A percentile compares a stretch with the other conserved stretches of the same genome.
Conservation (phyloP, 2,888 invertebrate species). For the Cheilosia pagana region DNA sequence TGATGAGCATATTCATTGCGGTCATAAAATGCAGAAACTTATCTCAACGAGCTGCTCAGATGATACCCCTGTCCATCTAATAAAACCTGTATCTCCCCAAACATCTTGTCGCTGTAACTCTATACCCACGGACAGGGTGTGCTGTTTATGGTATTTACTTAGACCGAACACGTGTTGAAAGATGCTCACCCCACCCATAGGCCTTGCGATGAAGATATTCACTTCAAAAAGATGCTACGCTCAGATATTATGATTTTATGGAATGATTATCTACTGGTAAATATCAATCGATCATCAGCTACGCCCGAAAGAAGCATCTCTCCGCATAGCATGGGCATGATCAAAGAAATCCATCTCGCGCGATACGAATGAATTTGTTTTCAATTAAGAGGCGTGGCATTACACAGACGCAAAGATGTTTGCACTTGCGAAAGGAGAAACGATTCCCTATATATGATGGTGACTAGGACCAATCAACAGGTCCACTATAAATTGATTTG, state of each 20-base stretch:
- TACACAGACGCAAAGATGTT: constrained; percentile 20
- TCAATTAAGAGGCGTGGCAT: constrained; percentile 37
- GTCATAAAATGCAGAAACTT: constrained; percentile 43
- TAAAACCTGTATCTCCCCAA: constrained; percentile 23
- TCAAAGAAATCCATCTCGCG: constrained; percentile 59
- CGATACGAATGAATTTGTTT: constrained; percentile 29
- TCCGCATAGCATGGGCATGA: constrained; percentile 25
- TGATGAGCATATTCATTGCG: constrained; percentile 35
- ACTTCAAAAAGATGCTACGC: constrained; percentile 27
- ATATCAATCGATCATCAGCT: constrained; percentile 56
- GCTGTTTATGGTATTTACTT: constrained; percentile 21
- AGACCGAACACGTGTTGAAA: constrained; percentile 32
- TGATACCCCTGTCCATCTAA: constrained; percentile 1
- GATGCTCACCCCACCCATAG: constrained; percentile 28
- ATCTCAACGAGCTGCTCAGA: constrained; percentile 16
- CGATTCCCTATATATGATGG: constrained; percentile 21
- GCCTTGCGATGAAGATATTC: constrained; percentile 35
- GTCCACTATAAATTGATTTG: constrained; percentile 36
- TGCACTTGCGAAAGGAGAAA: constrained; percentile 35
- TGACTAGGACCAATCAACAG: constrained; percentile 41
- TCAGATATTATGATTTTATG: constrained; percentile 48
- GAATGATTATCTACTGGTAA: constrained; percentile 52
- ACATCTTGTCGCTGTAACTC: constrained; percentile 1
- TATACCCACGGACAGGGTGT: neutral
- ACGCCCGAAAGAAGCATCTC: constrained; percentile 28